Base-by-base conservation (phyloP, 1,140 invertebrate genomes). In the Drosophila navojoa region DNA sequence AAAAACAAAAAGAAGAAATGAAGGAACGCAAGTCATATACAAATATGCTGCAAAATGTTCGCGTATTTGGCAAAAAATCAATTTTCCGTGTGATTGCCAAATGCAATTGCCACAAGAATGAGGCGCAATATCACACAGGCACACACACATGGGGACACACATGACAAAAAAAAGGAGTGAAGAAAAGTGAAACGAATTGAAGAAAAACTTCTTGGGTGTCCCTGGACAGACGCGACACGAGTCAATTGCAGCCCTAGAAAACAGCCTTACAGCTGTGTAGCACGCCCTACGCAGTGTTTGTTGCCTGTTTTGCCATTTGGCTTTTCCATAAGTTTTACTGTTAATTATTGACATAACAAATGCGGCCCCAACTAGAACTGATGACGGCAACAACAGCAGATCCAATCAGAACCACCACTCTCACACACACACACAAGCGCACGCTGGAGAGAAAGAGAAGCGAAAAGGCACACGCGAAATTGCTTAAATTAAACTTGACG, bases 261-360 rank as follows among this genome's bases (percentile, higher is more conserved):
- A 15, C 16, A 45, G 44, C 22, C 47, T 63, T 70, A 54, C 40
- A 47, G 59, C 63, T 54, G 57, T 27, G 40, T 54, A 63, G 53
- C 63, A 69, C 45, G 62, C 57, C 71, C 54, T 60, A 86, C 82
- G 84, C 82, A 77, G 67, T 13, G 35, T 60, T 54, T 59, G 47
- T 57, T 47, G 54, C 59, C 57, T 78, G 66, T 66, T 71, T 58
- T 52, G 27, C 50, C 32, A 25, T 50, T 55, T 55, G 32, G 52
- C 35, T 35, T 76, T 67, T 55, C 38, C 61, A 29, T 66, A 79
- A 69, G 62, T 69, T 70, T 74, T 73, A 62, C 61, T 79, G 84
- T 81, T 87, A 89, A 87, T 87, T 87, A 87, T 87, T 87, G 82
- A 87, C 82, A 87, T 87, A 87, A 87, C 82, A 87, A 86, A 89